These are phyloP conservation scores for Aptenodytes patagonicus DNA, from an alignment of 2,113 vertebrate genomes.

Conservation along the genomic window DNA sequence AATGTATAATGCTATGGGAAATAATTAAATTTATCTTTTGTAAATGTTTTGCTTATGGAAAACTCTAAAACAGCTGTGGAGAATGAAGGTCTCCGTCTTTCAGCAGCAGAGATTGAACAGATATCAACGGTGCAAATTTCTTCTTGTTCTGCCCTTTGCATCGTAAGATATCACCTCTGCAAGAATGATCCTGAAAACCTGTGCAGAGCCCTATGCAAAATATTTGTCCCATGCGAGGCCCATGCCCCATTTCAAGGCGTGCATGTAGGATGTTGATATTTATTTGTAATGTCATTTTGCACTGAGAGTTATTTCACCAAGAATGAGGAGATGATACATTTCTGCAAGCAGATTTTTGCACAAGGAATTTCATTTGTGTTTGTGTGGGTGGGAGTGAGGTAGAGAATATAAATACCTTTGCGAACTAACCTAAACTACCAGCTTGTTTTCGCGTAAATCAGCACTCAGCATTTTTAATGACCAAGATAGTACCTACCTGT, in stretches of 20 bases:
- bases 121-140: not conserved
- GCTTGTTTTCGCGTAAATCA: not conserved
- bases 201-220: not conserved
- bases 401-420: not conserved
- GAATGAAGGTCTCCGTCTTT: not conserved
- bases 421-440: not conserved
- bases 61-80: not conserved
- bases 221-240: not conserved
- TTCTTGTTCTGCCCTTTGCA: not conserved
- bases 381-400: not conserved
- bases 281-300: not conserved
- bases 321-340: not conserved
- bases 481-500: not conserved
- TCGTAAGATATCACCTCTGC: not conserved
- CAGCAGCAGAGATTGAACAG: not conserved
- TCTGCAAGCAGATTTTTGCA: not conserved
- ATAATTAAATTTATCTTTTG: not conserved
- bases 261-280: not conserved
- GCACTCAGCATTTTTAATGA: not conserved
- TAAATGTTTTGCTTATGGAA: not conserved
- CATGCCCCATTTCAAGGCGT: not conserved
- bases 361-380: not conserved
- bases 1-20: not conserved
- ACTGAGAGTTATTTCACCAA: not conserved
- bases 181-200: not conserved